These are phyloP conservation scores for Telenomus remus DNA, from an alignment of 1,140 invertebrate species.

Conservation along the genomic window DNA sequence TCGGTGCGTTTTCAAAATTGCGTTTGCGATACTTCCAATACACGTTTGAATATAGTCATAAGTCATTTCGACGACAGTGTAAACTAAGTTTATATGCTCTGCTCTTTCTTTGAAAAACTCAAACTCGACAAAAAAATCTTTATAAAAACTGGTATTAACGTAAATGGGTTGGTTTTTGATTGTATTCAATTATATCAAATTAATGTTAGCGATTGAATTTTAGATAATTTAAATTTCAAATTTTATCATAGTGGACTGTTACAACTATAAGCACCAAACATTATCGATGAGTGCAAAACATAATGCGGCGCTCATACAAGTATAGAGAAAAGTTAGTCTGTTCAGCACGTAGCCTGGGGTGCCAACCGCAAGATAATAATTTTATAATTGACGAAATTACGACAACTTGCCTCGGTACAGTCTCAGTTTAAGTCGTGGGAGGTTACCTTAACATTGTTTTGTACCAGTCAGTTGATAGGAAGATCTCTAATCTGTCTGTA, in stretches of 20 bases:
- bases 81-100: too few species aligned
- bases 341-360: slow-evolving; percentile 72
- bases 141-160: too few species aligned
- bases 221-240: too few species aligned
- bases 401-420: slow-evolving; percentile 70
- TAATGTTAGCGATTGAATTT: too few species aligned
- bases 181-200: slow-evolving; percentile 4
- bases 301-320: slow-evolving; percentile 60
- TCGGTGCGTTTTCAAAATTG: slow-evolving; percentile 2
- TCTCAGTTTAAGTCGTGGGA: slow-evolving; percentile 70
- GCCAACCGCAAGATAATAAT: slow-evolving; percentile 75
- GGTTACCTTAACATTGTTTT: slow-evolving; percentile 71
- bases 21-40: too few species aligned
- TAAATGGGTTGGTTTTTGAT: slow-evolving; percentile 56
- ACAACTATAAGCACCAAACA: slow-evolving; percentile 35
- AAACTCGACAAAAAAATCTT: too few species aligned
- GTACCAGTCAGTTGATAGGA: slow-evolving; percentile 59
- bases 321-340: slow-evolving; percentile 61
- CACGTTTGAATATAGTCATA: too few species aligned
- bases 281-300: slow-evolving; percentile 54
- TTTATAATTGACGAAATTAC: slow-evolving; percentile 76
- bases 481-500: slow-evolving; percentile 67
- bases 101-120: too few species aligned
- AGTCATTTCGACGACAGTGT: too few species aligned
- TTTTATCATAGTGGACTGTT: background rate